Conservation (phyloP, 2,113 vertebrate genomes). For the Sciurus niger region DNA sequence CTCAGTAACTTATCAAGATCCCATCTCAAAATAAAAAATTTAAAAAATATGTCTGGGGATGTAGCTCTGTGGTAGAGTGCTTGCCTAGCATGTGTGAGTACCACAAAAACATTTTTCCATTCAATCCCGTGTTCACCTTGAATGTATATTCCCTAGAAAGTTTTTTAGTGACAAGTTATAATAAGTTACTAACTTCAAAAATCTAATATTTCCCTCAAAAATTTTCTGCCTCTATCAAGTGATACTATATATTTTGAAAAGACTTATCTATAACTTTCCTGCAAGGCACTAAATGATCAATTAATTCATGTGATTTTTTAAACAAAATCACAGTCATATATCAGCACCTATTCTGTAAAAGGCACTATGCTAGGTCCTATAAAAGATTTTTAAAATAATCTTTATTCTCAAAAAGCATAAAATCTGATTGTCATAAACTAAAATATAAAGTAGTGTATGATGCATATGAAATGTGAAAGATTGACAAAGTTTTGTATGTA, state of each 20-base stretch:
- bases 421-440: not conserved
- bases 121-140: not conserved
- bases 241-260: constrained; percentile 27
- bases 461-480: not conserved
- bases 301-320: not conserved
- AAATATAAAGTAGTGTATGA: not conserved
- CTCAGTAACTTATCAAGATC: too few relatives aligned
- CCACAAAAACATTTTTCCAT: not conserved
- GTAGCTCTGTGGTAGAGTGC: not conserved
- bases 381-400: not conserved
- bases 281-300: not conserved
- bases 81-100: not conserved
- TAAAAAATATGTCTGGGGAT: not conserved
- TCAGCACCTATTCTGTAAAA: constrained; percentile 12
- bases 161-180: not conserved
- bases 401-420: constrained; percentile 6
- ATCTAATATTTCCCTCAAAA: constrained; percentile 44
- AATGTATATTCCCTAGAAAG: not conserved
- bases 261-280: constrained; percentile 35
- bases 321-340: not conserved
- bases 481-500: not conserved
- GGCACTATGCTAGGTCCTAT: not conserved
- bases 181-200: constrained; percentile 40
- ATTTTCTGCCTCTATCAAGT: constrained; percentile 30
- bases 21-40: not conserved